phyloP scores from a whole-genome alignment of 2,113 vertebrate genomes.

The Chlamydotis undulata region DNA sequence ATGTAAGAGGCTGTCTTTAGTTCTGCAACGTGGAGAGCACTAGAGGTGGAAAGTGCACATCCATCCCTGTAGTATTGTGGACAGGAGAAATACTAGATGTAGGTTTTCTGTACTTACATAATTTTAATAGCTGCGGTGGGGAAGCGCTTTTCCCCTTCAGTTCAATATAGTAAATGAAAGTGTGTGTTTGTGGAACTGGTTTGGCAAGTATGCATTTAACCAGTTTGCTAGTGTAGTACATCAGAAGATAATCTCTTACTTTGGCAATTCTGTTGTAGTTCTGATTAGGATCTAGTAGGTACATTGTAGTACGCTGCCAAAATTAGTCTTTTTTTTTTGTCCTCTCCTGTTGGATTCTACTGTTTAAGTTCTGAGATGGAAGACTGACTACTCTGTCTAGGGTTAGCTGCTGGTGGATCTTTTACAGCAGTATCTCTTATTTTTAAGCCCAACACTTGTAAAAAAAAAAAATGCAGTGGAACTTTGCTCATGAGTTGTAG shows the following conservation, averaged over 20 bases:
- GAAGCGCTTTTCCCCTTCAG: background rate
- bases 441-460: background rate
- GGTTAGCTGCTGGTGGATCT: background rate
- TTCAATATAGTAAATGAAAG: background rate
- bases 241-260: background rate
- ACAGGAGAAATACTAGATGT: background rate
- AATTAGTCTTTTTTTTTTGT: background rate
- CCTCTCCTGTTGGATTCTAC: background rate
- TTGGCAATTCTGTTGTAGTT: background rate
- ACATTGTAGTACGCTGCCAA: background rate
- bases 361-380: background rate
- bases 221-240: background rate
- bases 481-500: background rate
- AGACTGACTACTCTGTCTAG: background rate
- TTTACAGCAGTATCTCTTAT: background rate
- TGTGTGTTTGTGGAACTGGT: background rate
- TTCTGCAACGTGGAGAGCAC: background rate
- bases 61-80: background rate
- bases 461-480: no score
- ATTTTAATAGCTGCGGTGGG: background rate
- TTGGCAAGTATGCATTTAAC: background rate
- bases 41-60: accelerated
- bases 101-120: background rate
- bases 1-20: accelerated
- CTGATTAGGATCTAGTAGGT: background rate